These are phyloP conservation scores for Mizuhopecten yessoensis DNA, from an alignment of 1,140 invertebrate species.

Conservation along the genomic window DNA sequence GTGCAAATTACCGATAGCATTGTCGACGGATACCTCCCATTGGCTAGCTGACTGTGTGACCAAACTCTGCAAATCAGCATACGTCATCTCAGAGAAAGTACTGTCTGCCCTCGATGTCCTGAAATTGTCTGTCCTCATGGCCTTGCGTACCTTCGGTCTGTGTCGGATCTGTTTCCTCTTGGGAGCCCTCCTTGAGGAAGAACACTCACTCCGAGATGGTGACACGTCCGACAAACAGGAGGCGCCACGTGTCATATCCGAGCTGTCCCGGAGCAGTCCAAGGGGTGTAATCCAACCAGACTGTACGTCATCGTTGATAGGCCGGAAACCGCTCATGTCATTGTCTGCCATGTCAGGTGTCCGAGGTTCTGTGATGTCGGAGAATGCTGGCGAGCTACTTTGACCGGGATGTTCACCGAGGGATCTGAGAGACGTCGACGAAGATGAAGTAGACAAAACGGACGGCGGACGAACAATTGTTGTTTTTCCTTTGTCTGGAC, in stretches of 20 bases:
- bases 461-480: neutral
- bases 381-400: neutral
- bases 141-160: neutral
- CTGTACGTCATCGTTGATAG: neutral
- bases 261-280: neutral
- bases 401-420: neutral
- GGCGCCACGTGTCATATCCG: neutral
- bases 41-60: neutral
- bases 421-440: neutral
- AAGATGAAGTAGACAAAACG: neutral
- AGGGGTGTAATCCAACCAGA: neutral
- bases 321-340: conserved; percentile 3
- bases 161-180: conserved; percentile 9
- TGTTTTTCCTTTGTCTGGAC: neutral
- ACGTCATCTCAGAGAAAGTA: neutral
- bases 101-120: neutral
- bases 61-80: neutral
- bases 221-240: conserved; percentile 15
- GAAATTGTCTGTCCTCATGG: neutral
- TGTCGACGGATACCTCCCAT: neutral
- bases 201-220: neutral
- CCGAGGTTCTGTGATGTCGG: conserved; percentile 10
- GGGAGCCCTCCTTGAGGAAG: neutral
- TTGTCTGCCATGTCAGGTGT: neutral
- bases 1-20: neutral